Evolutionary conservation across 1,140 invertebrate genomes (phyloP).

Genomic region (Neuroterus valhalla): DNA sequence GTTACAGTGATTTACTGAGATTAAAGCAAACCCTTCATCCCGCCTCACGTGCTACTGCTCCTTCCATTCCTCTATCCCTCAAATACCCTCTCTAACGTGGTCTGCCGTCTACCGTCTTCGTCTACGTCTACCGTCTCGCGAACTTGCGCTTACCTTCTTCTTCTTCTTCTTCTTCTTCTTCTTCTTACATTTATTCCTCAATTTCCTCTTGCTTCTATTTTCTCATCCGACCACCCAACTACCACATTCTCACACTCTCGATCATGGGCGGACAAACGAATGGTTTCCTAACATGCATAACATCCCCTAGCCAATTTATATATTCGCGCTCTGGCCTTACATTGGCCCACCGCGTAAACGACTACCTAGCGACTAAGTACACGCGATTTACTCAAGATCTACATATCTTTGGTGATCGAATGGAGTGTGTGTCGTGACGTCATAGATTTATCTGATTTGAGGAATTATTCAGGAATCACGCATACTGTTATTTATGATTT

Average conservation of each 20-base stretch:
- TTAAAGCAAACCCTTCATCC: conserved; percentile 45
- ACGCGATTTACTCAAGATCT: conserved; percentile 1
- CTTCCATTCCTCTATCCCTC: neutral
- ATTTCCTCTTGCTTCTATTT: conserved; percentile 27
- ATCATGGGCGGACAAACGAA: conserved; percentile 35
- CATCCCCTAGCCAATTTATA: conserved; percentile 37
- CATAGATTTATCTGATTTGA: too few species aligned
- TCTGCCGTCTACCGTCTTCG: conserved; percentile 7
- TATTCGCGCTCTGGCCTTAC: conserved; percentile 25
- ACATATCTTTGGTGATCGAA: neutral
- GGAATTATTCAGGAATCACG: too few species aligned
- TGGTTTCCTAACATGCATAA: conserved; percentile 46
- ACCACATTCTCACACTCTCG: neutral
- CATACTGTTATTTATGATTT: too few species aligned
- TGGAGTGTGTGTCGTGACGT: too few species aligned
- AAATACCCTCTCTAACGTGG: conserved; percentile 5
- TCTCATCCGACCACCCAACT: neutral
- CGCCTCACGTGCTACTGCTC: conserved; percentile 16
- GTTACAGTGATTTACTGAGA: conserved; percentile 49
- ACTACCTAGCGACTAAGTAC: neutral
- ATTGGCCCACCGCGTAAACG: conserved; percentile 13
- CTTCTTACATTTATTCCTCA: conserved; percentile 16
- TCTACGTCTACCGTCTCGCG: neutral
- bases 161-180: neutral
- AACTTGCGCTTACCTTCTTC: neutral